These are phyloP conservation scores for Onychostruthus taczanowskii DNA, from an alignment of 2,113 vertebrate genomes.

Conservation along the genomic window DNA sequence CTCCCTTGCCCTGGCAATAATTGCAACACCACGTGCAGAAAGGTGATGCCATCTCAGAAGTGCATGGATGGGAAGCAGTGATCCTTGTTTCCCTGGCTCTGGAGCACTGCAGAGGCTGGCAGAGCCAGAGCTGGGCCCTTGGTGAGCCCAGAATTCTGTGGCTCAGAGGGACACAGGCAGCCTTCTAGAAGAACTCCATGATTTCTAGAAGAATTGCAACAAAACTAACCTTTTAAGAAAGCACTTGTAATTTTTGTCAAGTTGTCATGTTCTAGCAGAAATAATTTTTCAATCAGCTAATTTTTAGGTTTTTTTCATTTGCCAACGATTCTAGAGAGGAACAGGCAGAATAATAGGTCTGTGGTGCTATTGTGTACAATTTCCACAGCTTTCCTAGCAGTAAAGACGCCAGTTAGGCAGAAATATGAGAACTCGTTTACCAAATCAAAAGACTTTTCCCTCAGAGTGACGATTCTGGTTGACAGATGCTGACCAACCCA, in stretches of 20 bases:
- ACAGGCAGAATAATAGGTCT: not conserved
- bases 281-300: not conserved
- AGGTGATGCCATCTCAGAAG: not conserved
- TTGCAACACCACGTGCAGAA: fast-evolving
- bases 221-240: not conserved
- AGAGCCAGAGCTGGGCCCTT: not conserved
- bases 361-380: not conserved
- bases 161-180: not conserved
- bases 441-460: not conserved
- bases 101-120: not conserved
- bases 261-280: not conserved
- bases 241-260: not conserved
- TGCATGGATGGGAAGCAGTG: not conserved
- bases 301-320: not conserved
- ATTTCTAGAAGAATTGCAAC: not conserved
- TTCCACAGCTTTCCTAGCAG: not conserved
- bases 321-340: not conserved
- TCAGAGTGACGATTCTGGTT: not conserved
- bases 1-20: not conserved
- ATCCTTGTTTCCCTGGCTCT: fast-evolving
- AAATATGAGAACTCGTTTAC: not conserved
- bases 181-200: fast-evolving
- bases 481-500: not conserved
- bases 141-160: not conserved
- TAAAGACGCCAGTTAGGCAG: not conserved